These are phyloP conservation scores for Malacosoma neustria DNA, from an alignment of 2,888 invertebrate species.

Conservation along the genomic window DNA sequence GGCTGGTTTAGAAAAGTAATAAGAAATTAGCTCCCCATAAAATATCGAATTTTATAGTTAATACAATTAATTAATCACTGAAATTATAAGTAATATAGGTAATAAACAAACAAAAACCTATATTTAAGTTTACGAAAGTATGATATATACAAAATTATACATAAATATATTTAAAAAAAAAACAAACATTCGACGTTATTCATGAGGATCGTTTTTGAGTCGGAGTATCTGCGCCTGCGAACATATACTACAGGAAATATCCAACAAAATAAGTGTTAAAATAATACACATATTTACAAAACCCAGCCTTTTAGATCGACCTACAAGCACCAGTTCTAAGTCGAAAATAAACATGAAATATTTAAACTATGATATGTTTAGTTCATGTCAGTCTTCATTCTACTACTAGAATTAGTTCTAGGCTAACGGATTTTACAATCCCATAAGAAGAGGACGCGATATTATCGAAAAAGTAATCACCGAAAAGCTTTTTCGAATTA, in stretches of 20 bases:
- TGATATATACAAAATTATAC: too few relatives aligned
- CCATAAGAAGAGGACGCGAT: slow-evolving; percentile 73
- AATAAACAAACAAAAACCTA: too few relatives aligned
- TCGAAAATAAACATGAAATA: slow-evolving; percentile 66
- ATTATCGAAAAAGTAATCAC: slow-evolving; percentile 59
- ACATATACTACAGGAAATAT: slow-evolving; percentile 24
- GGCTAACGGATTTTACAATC: slow-evolving; percentile 67
- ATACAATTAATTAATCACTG: too few relatives aligned
- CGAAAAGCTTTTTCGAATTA: slow-evolving; percentile 61
- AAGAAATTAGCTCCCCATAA: not conserved
- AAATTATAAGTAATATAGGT: too few relatives aligned
- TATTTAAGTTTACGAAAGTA: too few relatives aligned
- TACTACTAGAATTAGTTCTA: slow-evolving; percentile 72
- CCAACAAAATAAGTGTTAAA: slow-evolving; percentile 52
- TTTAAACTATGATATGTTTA: slow-evolving; percentile 62
- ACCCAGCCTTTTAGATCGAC: slow-evolving; percentile 72
- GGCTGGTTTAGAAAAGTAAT: slow-evolving; percentile 2
- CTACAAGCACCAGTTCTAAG: slow-evolving; percentile 75
- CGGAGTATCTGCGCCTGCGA: slow-evolving; percentile 23
- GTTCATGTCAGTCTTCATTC: slow-evolving; percentile 71
- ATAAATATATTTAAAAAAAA: too few relatives aligned
- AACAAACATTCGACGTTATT: too few relatives aligned
- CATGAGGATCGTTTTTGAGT: too few relatives aligned
- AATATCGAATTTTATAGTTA: not conserved
- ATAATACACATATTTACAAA: slow-evolving; percentile 67